Conservation (phyloP, 2,113 vertebrate genomes). For the Engystomops pustulosus region DNA sequence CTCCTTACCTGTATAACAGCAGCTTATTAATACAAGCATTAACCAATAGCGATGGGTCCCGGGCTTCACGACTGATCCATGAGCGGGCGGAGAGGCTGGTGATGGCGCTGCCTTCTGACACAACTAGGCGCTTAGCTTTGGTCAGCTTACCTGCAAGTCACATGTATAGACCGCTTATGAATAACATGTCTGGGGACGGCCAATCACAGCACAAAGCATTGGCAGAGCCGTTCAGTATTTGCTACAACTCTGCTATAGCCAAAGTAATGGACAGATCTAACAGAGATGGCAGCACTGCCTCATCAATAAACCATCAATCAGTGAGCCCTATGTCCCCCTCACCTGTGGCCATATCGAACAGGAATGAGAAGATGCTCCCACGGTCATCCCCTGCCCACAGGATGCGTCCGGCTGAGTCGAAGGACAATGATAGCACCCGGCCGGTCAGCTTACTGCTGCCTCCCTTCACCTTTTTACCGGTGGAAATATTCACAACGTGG, state of each 20-base stretch:
- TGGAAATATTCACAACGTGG: conserved; percentile 94
- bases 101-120: conserved; percentile 88
- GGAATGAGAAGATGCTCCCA: conserved; percentile 91
- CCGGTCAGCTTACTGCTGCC: conserved; percentile 91
- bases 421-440: conserved; percentile 87
- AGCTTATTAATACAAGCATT: conserved; percentile 91
- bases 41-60: conserved; percentile 89
- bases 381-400: conserved; percentile 93
- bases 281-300: no score
- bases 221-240: no score
- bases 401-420: conserved; percentile 88
- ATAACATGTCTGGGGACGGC: no score
- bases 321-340: conserved; percentile 1
- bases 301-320: no score
- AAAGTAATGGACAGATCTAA: no score
- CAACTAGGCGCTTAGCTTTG: conserved; percentile 91
- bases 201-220: no score
- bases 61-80: conserved; percentile 92
- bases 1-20: conserved; percentile 84
- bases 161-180: not conserved
- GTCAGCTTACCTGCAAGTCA: conserved; percentile 84
- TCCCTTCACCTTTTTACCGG: conserved; percentile 90
- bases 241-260: no score
- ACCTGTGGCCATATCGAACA: conserved; percentile 95
- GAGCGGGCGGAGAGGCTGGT: conserved; percentile 90